Conservation (phyloP, 2,797 vertebrate genomes). For the Siniperca obscura region DNA sequence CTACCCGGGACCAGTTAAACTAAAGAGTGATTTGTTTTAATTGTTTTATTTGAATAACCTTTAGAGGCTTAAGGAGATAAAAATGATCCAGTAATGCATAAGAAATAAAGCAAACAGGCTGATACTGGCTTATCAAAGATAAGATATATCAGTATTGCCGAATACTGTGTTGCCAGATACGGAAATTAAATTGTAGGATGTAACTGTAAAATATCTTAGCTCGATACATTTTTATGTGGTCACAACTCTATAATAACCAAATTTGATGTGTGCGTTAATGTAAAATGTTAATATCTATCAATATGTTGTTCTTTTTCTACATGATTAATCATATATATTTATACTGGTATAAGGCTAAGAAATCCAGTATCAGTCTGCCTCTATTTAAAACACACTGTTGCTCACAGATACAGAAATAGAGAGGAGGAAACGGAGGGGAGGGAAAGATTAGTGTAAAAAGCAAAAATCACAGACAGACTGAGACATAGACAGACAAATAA, state of each 20-base stretch:
- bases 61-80: neutral
- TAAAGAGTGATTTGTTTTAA: neutral
- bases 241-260: neutral
- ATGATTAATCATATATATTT: constrained; percentile 13
- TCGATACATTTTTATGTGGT: neutral
- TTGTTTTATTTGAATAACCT: neutral
- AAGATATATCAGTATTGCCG: neutral
- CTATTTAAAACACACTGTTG: constrained; percentile 55
- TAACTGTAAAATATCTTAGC: neutral
- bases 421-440: constrained; percentile 30
- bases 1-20: neutral
- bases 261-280: neutral
- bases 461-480: constrained; percentile 49
- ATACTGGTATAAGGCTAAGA: constrained; percentile 12
- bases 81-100: neutral
- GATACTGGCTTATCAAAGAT: neutral
- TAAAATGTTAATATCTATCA: neutral
- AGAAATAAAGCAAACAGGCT: neutral
- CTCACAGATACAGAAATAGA: constrained; percentile 60
- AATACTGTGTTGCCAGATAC: neutral
- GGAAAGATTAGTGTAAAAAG: constrained; percentile 53
- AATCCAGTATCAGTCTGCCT: constrained; percentile 35
- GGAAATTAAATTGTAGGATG: neutral
- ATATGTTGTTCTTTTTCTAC: constrained; percentile 4
- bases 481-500: constrained; percentile 64